Conservation (phyloP, 2,113 vertebrate species). For the Phaethornis superciliosus region DNA sequence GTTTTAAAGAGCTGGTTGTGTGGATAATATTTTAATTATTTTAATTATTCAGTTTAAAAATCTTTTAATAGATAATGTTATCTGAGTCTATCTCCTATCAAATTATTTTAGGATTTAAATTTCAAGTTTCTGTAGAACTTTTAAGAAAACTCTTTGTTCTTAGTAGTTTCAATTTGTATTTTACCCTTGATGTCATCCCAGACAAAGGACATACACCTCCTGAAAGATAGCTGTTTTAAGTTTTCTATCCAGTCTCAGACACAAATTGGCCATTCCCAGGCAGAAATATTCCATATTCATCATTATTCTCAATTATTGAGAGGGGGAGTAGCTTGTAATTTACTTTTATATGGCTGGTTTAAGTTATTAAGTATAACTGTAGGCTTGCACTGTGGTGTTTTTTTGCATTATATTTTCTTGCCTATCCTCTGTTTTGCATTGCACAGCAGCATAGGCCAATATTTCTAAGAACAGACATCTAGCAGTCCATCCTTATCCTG, state of each 20-base stretch:
- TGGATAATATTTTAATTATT: background rate
- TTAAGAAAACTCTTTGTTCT: background rate
- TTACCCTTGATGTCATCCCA: background rate
- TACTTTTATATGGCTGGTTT: background rate
- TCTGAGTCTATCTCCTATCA: background rate
- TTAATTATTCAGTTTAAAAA: background rate
- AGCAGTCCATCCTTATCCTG: background rate
- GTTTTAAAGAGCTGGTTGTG: background rate
- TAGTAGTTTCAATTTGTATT: background rate
- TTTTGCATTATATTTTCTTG: background rate
- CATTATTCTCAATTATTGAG: fast-evolving
- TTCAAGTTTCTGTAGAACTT: background rate
- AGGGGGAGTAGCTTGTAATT: background rate
- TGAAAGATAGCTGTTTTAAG: background rate
- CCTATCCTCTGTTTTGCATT: background rate
- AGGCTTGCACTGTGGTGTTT: background rate
- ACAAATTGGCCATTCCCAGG: background rate
- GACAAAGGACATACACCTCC: background rate
- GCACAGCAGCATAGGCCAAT: background rate
- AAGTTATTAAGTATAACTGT: background rate
- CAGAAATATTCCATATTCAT: background rate
- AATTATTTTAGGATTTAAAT: background rate
- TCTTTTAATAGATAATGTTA: background rate
- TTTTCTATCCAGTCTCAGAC: background rate
- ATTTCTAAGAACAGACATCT: background rate